Conservation (phyloP, 2,797 vertebrate genomes). For the Nasua narica region DNA sequence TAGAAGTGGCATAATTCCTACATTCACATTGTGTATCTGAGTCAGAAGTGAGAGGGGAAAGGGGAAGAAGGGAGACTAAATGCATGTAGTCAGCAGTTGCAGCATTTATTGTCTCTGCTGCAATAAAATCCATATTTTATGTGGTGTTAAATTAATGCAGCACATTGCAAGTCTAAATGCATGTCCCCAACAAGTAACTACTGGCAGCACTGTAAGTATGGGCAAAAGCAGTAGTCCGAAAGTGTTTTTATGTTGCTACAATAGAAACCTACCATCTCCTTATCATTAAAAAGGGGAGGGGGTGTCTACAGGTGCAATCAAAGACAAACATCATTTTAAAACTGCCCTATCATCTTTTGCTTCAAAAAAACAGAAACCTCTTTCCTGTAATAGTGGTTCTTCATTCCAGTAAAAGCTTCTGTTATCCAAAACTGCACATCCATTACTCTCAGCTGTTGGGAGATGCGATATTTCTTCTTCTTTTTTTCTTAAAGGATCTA, state of each 20-base stretch:
- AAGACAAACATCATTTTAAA: constrained; percentile 80
- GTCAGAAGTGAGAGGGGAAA: background rate
- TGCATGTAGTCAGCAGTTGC: constrained; percentile 71
- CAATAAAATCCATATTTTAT: constrained; percentile 88
- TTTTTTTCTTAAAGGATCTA: constrained; percentile 31
- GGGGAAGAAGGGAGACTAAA: constrained; percentile 49
- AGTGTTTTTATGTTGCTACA: constrained; percentile 63
- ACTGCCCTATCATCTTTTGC: constrained; percentile 81
- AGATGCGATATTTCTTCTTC: constrained; percentile 48
- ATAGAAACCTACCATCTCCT: constrained; percentile 74
- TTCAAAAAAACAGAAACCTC: constrained; percentile 76
- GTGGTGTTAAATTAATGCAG: constrained; percentile 86
- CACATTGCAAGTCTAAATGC: constrained; percentile 78
- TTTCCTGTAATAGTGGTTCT: constrained; percentile 79
- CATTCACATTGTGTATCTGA: constrained; percentile 58
- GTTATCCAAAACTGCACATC: constrained; percentile 70
- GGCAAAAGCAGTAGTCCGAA: constrained; percentile 68
- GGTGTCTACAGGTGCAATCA: constrained; percentile 78
- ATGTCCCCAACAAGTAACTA: constrained; percentile 77
- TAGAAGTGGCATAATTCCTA: constrained; percentile 43
- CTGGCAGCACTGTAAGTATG: constrained; percentile 76
- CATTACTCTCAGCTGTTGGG: constrained; percentile 75
- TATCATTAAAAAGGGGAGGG: constrained; percentile 66
- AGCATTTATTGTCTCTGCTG: constrained; percentile 84
- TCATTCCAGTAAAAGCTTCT: constrained; percentile 81